A percentile compares a stretch with the other conserved stretches of the same genome.
Conservation (phyloP, 2,113 vertebrate species). For the Opisthocomus hoazin region DNA sequence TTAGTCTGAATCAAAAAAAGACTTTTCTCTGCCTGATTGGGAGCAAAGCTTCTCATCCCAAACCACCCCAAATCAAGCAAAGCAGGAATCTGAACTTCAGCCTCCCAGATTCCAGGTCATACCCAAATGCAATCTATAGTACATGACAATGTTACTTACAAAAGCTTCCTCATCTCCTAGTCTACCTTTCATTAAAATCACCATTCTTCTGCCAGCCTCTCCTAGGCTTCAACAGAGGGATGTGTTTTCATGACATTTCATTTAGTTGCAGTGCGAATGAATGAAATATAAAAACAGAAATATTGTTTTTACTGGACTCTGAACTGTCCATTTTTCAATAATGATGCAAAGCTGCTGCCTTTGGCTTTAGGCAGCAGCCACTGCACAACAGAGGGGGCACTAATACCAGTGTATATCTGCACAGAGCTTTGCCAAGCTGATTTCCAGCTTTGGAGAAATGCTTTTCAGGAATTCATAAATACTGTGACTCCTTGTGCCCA, state of each 20-base stretch:
- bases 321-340: neutral
- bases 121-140: neutral
- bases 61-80: neutral
- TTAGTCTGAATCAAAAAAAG: neutral
- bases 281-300: neutral
- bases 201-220: neutral
- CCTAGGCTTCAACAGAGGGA: neutral
- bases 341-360: neutral
- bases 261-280: neutral
- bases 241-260: neutral
- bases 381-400: neutral
- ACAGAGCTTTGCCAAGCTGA: neutral
- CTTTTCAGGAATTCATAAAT: neutral
- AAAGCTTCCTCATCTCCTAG: neutral
- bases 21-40: neutral
- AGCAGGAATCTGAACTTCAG: neutral
- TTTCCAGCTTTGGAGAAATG: neutral
- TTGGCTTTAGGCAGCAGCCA: neutral
- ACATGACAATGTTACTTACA: neutral
- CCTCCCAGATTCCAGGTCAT: neutral
- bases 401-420: neutral
- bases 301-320: neutral
- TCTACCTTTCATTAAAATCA: neutral
- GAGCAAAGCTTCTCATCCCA: neutral
- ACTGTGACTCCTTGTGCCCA: neutral